Evolutionary conservation across 1,140 invertebrate species (phyloP).

Genomic region (Samia ricini): DNA sequence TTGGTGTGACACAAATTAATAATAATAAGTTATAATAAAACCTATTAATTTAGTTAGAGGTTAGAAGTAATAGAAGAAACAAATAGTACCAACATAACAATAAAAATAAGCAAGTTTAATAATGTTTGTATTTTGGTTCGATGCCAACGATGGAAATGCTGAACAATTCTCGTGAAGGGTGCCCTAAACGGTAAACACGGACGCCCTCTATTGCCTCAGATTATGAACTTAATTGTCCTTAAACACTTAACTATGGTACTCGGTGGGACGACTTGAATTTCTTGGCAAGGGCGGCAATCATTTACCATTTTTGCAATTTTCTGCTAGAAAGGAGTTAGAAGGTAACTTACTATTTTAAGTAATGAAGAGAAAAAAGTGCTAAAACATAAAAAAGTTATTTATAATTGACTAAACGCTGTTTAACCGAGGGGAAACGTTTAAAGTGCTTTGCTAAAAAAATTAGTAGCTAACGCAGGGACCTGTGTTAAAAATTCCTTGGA

Average conservation of each 20-base stretch:
- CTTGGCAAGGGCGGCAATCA: neutral
- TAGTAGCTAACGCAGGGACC: no score
- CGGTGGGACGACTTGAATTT: neutral
- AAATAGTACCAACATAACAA: neutral
- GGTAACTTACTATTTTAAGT: no score
- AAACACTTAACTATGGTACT: neutral
- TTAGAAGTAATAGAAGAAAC: neutral
- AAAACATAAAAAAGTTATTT: no score
- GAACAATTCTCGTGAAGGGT: neutral
- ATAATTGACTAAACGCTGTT: no score
- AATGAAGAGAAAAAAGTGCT: no score
- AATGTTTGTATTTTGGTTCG: neutral
- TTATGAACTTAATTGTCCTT: slow-evolving; percentile 1
- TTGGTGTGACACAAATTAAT: no score
- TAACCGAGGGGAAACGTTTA: no score
- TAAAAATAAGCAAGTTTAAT: neutral
- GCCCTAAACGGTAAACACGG: neutral
- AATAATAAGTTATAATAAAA: neutral
- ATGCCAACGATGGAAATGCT: neutral
- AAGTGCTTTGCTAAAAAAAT: no score
- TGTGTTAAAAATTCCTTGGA: no score
- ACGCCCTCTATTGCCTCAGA: neutral
- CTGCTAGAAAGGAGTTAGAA: neutral
- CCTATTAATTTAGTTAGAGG: neutral
- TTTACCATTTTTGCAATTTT: neutral